Percentiles rank a stretch among this genome's conserved stretches.
These are phyloP conservation scores for Tragelaphus scriptus DNA, from an alignment of 2,113 vertebrate genomes.

Conservation along the genomic window DNA sequence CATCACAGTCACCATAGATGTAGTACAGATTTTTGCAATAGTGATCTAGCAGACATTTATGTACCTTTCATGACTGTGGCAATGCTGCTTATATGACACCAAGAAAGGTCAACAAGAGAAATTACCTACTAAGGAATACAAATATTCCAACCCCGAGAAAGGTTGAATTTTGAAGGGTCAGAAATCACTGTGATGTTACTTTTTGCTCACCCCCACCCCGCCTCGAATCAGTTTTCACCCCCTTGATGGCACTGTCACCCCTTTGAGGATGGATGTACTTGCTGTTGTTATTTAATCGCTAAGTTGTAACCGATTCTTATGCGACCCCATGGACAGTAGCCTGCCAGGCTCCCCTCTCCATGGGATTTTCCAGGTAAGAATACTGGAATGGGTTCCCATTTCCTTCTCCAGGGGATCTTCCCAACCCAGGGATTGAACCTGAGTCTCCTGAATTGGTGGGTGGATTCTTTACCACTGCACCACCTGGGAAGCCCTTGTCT, in stretches of 20 bases:
- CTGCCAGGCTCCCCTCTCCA: background rate
- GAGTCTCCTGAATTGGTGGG: background rate
- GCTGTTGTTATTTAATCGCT: background rate
- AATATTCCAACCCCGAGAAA: background rate
- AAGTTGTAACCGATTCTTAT: background rate
- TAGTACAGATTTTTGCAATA: background rate
- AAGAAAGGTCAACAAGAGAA: background rate
- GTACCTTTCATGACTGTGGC: background rate
- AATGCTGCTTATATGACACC: background rate
- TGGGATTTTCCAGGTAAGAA: background rate
- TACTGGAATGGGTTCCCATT: background rate
- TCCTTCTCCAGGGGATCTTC: background rate
- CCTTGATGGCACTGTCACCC: background rate
- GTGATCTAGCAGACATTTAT: background rate
- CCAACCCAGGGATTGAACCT: background rate
- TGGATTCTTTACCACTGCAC: background rate
- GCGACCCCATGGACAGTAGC: background rate
- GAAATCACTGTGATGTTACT: background rate
- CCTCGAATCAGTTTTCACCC: fast-evolving
- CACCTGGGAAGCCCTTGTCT: background rate
- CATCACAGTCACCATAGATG: background rate
- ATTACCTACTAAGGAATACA: background rate
- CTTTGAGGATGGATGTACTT: background rate
- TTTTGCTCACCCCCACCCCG: background rate
- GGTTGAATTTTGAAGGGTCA: background rate